Evolutionary conservation across 2,113 vertebrate species (phyloP), one percentile per base, ranked within the genome.

Genomic region (Cyanoderma ruficeps): DNA sequence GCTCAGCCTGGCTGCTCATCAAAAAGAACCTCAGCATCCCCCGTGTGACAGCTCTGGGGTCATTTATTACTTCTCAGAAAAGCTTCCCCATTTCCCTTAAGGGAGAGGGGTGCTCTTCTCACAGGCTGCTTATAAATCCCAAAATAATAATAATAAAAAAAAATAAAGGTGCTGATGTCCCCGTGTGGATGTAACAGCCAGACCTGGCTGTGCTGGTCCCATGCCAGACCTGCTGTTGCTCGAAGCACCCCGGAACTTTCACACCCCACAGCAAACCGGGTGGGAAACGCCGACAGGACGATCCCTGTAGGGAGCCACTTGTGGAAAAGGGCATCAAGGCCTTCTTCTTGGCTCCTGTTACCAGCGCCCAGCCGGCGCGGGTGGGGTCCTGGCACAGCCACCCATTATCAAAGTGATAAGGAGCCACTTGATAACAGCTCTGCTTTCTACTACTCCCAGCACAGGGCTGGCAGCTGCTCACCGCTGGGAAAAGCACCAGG

Each of bases 31-130:
- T 70, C 31, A 69, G 52, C 79, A 56, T 13, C 11, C 42, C 10
- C 41, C 0, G 0, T 1, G 50, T 0, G 50, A 35, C 0, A 2
- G 33, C 60, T 69, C 44, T 11, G 55, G 64, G 47, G 15, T 31
- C 84, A 61, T 0, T 23, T 10, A 11, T 0, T 18, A 33, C 79
- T 53, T 3, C 71, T 6, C 5, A 56, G 15, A 15, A 46, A 49
- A 72, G 14, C 47, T 3, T 31, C 68, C 22, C 70, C 60, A 14
- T 5, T 42, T 15, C 18, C 16, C 60, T 21, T 4, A 15, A 23
- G 0, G 13, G 7, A 37, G 11, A 74, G 53, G 7, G 28, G 28
- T 10, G 35, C 33, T 30, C 35, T 55, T 63, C 50, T 65, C n/a
- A 30, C 9, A 47, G 23, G 14, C 49, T 2, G 1, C 35, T 42